phyloP scores from a whole-genome alignment of 2,797 vertebrate species.

The Eidolon dupreanum region DNA sequence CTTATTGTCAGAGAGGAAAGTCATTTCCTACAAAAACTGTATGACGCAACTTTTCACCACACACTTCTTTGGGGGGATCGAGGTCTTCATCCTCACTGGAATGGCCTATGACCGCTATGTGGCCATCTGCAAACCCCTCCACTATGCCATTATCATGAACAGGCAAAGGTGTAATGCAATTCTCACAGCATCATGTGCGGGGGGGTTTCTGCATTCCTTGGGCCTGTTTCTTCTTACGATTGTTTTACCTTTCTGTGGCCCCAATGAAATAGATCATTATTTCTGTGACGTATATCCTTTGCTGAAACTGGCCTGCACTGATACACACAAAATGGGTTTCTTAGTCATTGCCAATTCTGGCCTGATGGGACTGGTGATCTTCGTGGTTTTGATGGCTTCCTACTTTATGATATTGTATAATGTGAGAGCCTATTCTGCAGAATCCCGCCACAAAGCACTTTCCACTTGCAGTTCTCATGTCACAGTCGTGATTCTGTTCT shows the following conservation, averaged over 20 bases:
- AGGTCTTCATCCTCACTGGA: background rate
- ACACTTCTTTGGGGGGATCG: background rate
- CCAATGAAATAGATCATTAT: constrained; percentile 24
- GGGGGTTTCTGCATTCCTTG: constrained; percentile 57
- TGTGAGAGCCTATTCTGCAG: background rate
- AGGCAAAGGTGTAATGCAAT: constrained; percentile 19
- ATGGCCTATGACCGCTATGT: constrained; percentile 67
- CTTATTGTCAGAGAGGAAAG: background rate
- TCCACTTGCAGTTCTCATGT: constrained; percentile 33
- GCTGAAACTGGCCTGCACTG: constrained; percentile 35
- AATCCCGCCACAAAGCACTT: background rate
- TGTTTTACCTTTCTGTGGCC: constrained; percentile 65
- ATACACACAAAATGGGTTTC: constrained; percentile 19
- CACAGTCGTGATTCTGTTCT: constrained; percentile 24
- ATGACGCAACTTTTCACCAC: background rate
- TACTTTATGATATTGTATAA: constrained; percentile 14
- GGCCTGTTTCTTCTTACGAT: constrained; percentile 49
- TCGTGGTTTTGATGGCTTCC: background rate
- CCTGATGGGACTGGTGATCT: constrained; percentile 26
- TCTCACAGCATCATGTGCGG: constrained; percentile 20
- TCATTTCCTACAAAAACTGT: background rate
- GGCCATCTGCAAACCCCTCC: constrained; percentile 61
- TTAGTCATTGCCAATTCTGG: constrained; percentile 39
- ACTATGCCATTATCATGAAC: constrained; percentile 41
- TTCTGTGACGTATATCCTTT: constrained; percentile 36